Evolutionary conservation across 2,888 invertebrate genomes (phyloP), one percentile per base, ranked within the genome.

Genomic region (Zeuzera pyrina): DNA sequence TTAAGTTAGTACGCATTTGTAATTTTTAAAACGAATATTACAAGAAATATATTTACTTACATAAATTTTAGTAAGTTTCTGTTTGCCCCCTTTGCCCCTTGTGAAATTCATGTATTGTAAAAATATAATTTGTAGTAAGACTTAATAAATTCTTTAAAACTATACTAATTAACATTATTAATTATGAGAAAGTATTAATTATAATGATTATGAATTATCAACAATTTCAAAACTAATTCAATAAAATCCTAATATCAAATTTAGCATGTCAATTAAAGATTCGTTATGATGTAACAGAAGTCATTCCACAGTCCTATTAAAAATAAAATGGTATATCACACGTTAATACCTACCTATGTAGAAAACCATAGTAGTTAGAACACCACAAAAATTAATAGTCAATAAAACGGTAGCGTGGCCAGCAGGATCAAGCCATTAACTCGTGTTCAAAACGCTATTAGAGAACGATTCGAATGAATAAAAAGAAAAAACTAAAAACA

Each of bases 351-450:
- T n/a, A n/a, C 8, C 15, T 14, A 30, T 19, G 13, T 31, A 27
- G 12, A 33, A 41, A 36, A 38, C 36, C 46, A 40, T 49, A 45
- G 52, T 57, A 60, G 58, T 59, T 45, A 31, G 31, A 43, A 39
- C 41, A 43, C 43, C 45, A 45, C 43, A 49, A 62, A 62, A 52
- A 63, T 69, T 71, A 71, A 74, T 73, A 63, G 70, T 51, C 64
- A 38, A 77, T 77, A 71, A 77, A 78, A 78, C 78, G 61, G 79
- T 77, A 78, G 79, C 77, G 45, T 44, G 59, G 48, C 34, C 44
- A 27, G 42, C 52, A 54, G 62, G 59, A 58, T 54, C 46, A 56
- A 37, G 47, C 65, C 62, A 64, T 71, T 66, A 67, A 62, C 59
- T 43, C 61, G 60, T 65, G 66, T 62, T 66, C 63, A 52, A 52